Evolutionary conservation across 53 echinoderm and acorn worm genomes (phyloP).

Genomic region (Henricia sp.): DNA sequence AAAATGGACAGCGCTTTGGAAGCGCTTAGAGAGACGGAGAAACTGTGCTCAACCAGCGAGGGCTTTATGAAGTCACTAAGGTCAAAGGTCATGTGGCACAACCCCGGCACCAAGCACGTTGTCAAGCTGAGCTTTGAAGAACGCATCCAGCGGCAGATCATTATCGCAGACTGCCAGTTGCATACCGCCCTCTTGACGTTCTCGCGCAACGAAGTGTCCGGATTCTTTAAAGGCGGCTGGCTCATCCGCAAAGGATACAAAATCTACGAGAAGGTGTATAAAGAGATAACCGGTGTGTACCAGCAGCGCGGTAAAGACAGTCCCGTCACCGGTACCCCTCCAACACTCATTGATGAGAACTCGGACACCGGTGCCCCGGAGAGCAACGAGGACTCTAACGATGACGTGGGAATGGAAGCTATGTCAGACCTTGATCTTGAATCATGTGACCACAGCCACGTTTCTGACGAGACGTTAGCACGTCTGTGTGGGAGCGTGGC

Average conservation of each 20-base stretch:
- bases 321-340: constrained; percentile 55
- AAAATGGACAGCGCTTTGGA: constrained; percentile 87
- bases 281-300: constrained; percentile 81
- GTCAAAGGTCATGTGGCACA: constrained; percentile 69
- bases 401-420: constrained; percentile 34
- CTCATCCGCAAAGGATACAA: constrained; percentile 93
- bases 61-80: constrained; percentile 87
- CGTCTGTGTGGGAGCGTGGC: constrained; percentile 79
- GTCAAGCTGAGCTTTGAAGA: constrained; percentile 74
- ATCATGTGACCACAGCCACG: constrained; percentile 63
- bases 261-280: constrained; percentile 89
- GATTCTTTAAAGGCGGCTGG: constrained; percentile 85
- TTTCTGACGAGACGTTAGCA: constrained; percentile 63
- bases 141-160: constrained; percentile 81
- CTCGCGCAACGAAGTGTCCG: constrained; percentile 85
- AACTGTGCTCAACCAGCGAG: constrained; percentile 77
- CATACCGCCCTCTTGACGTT: constrained; percentile 94
- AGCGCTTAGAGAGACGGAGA: constrained; percentile 89
- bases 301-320: constrained; percentile 75
- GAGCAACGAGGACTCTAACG: background rate
- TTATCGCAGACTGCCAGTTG: constrained; percentile 90
- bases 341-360: constrained; percentile 68
- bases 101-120: constrained; percentile 31
- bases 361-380: constrained; percentile 1
- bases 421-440: constrained; percentile 51